Evolutionary conservation across 2,888 invertebrate species (phyloP).

Genomic region (Hirtodrosophila duncani): DNA sequence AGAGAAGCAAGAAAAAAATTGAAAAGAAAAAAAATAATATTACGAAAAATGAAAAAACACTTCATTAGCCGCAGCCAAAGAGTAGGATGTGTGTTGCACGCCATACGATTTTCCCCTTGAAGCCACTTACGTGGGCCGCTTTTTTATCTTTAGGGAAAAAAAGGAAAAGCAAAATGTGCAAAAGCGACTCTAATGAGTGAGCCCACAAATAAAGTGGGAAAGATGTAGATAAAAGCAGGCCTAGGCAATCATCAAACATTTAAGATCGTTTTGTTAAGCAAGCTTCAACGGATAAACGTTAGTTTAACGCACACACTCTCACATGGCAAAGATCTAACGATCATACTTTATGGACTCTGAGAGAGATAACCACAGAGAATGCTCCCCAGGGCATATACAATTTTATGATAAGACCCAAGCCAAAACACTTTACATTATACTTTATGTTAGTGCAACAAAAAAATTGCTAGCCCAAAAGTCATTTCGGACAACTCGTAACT

Average conservation of each 20-base stretch:
- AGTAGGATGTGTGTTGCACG: constrained; percentile 1
- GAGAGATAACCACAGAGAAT: constrained; percentile 12
- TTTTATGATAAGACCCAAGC: no score
- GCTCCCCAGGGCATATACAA: no score
- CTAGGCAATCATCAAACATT: constrained; percentile 37
- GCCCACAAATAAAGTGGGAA: constrained; percentile 11
- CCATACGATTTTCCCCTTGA: no score
- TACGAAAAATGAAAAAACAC: constrained; percentile 70
- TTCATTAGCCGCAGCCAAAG: constrained; percentile 48
- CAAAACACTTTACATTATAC: no score
- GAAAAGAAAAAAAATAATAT: constrained; percentile 32
- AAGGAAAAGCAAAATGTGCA: constrained; percentile 49
- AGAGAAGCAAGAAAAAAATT: constrained; percentile 12
- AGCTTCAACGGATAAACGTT: no score
- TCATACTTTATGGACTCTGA: no score
- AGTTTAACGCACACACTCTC: no score
- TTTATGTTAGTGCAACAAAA: constrained; percentile 33
- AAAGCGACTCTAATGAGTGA: no score
- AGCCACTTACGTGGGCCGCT: constrained; percentile 45
- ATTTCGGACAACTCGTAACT: constrained; percentile 48
- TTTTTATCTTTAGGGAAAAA: constrained; percentile 25
- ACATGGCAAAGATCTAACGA: no score
- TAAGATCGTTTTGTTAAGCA: constrained; percentile 16
- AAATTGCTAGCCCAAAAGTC: constrained; percentile 44
- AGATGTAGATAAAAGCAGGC: constrained; percentile 4